Evolutionary conservation across 1,140 invertebrate species (phyloP), one percentile per base, ranked within the genome.

Genomic region (Pollicipes pollicipes): DNA sequence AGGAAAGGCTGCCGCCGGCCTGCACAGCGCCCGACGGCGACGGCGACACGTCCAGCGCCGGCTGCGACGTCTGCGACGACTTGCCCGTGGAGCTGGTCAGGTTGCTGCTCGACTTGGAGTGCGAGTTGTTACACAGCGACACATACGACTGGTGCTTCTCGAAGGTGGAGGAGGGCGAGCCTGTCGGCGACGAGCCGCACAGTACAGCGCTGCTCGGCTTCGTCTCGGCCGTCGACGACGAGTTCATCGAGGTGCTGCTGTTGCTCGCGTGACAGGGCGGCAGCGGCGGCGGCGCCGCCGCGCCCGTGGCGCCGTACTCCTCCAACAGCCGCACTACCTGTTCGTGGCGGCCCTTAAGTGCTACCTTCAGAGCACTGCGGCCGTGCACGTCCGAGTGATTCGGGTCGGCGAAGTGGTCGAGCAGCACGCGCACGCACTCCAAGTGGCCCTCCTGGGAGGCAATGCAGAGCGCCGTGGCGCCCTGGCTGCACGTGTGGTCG

Each of bases 371-470:
- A 6, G 89, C 88, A 74, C 88, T 90, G 68, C 89, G 78, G 75
- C 93, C 93, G 79, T 90, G 96, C 74, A 91, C 88, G 80, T 97
- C 93, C 0, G 91, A 92, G 78, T 95, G 92, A 77, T 88, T 72
- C 29, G 93, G 93, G 84, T 96, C 91, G 0, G 93, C 94, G 35
- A 91, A 91, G 75, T 90, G 90, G 77, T 91, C 88, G 4, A 97
- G 80, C 37, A 97, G 80, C 70, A 90, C 87, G 70, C 88, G 81
- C 0, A 96, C 93, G 75, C 93, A 95, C 70, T 90, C 89, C 75
- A 93, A 90, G 78, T 97, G 93, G 0, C 94, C 94, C 80, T 97
- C 84, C 76, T 86, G 85, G 24, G 84, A 81, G 27, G 84, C 84
- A 30, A 86, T 85, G 75, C 82, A 83, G 71, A 97, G 81, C 58